Evolutionary conservation across 2,113 vertebrate species (phyloP), one percentile per base, ranked within the genome.

Genomic region (Calyptomena viridis): DNA sequence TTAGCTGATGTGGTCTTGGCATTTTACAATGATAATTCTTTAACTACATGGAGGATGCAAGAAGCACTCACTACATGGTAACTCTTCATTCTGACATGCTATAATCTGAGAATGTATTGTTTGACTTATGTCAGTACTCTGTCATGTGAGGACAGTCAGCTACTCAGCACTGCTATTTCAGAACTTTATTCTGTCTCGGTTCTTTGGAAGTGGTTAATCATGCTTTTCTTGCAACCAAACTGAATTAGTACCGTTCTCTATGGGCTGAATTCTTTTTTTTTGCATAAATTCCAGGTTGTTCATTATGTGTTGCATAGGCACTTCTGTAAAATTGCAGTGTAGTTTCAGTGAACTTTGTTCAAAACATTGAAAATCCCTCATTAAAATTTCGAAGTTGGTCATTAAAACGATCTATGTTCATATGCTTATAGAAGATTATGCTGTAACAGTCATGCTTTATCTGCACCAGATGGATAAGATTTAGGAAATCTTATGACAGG

Each of bases 201-300:
- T 72, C 14, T 78, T 82, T 64, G 37, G 49, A 67, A 90, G 79
- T 63, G 24, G 19, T 60, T 78, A 60, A 18, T 77, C 1, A 7
- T 62, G 46, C 55, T 90, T 90, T 84, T 81, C 53, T 81, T 9
- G 3, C 74, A 44, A 27, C 42, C 17, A 46, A 47, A 78, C 47
- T 68, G 56, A 76, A 90, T 69, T 42, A 74, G 78, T 66, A 37
- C 28, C 62, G 63, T 94, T 93, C 27, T 74, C 82, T 92, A 37
- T 75, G 89, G 83, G 47, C 53, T 79, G 80, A 84, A 91, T n/a
- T n/a, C 64, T 64, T 71, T 88, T 88, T 88, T 72, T 97, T 94
- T 96, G 60, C 47, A n/a, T 30, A 18, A 74, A 53, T 39, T 80
- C 66, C 64, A 90, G 40, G 50, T 91, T 81, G 47, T 81, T 84